Evolutionary conservation across 2,888 invertebrate genomes (phyloP), one percentile per base, ranked within the genome.

Genomic region (Leptinotarsa rubiginosa): DNA sequence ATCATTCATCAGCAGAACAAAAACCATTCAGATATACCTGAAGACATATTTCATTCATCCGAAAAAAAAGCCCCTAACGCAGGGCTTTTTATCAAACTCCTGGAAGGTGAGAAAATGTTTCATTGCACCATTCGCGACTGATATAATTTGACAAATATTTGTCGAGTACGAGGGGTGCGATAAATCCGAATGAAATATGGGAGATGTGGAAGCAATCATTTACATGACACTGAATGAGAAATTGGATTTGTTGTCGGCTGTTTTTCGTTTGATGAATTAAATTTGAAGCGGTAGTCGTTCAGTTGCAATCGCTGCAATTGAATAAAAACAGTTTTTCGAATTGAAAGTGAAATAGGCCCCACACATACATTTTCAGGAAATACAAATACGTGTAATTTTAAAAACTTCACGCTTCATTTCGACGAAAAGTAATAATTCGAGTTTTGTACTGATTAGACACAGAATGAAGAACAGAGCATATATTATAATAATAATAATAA

Each of bases 61-160:
- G 16, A 56, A 20, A 56, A 22, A 22, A 56, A 50, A 22, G 20
- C 22, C 56, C 15, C 22, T 22, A 1, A 22, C 4, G 16, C 56
- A 20, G 15, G 20, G 56, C 56, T 56, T 22, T 56, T 56, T 56
- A 22, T 56, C 56, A 22, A 13, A 20, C 22, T 56, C 15, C 56
- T 56, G 56, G 22, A 20, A 56, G 56, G 56, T 56, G 56, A 56
- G 56, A 56, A 56, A 56, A 56, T 56, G 56, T 56, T 25, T 13
- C 56, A 22, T 56, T 56, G 2, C 56, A 4, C 56, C 56, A 22
- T 56, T 56, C 56, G 56, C 56, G 3, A 56, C 22, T 22, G 56
- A 56, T 56, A 56, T 56, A 56, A 56, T 56, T 56, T 56, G 56
- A 56, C 56, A 56, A 56, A 56, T 56, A 56, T 56, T 56, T 56